Conservation (phyloP, 2,113 vertebrate genomes). For the Pavo muticus region DNA sequence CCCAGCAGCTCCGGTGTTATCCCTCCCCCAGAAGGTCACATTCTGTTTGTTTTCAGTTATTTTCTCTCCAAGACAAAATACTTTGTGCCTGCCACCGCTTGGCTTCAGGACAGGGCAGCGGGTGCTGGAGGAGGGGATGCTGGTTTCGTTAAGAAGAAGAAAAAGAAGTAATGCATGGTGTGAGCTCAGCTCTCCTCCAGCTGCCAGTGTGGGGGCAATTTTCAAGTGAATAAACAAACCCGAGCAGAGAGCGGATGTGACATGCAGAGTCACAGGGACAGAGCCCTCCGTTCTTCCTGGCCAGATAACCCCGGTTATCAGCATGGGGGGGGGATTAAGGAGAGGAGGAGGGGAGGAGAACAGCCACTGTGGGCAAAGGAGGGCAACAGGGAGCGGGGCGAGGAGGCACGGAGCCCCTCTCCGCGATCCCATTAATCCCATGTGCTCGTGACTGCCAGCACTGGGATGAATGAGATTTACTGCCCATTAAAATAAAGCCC, state of each 20-base stretch:
- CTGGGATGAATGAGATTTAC: constrained; percentile 65
- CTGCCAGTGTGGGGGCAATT: not conserved
- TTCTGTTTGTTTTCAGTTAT: not conserved
- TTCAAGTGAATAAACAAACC: constrained; percentile 38
- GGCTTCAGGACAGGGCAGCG: not conserved
- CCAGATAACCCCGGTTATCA: not conserved
- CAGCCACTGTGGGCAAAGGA: not conserved
- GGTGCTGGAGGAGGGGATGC: not conserved
- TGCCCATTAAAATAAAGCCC: constrained; percentile 63
- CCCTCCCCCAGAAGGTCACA: fast-evolving
- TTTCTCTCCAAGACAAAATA: not conserved
- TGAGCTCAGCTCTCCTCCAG: constrained; percentile 42
- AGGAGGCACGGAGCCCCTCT: not conserved
- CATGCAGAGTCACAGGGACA: not conserved
- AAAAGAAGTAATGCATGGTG: constrained; percentile 37
- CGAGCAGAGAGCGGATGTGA: not conserved
- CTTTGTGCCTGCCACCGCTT: not conserved
- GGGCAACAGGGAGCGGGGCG: not conserved
- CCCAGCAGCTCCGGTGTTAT: not conserved
- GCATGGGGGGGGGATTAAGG: not conserved
- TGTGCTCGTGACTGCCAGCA: not conserved
- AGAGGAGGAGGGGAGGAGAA: not conserved
- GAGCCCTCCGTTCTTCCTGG: constrained; percentile 37
- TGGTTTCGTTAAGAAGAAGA: constrained; percentile 15
- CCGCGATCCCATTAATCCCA: not conserved